Percentiles rank a stretch among this genome's conserved stretches.
Conservation (phyloP, 2,113 vertebrate genomes). For the Hippotragus niger region DNA sequence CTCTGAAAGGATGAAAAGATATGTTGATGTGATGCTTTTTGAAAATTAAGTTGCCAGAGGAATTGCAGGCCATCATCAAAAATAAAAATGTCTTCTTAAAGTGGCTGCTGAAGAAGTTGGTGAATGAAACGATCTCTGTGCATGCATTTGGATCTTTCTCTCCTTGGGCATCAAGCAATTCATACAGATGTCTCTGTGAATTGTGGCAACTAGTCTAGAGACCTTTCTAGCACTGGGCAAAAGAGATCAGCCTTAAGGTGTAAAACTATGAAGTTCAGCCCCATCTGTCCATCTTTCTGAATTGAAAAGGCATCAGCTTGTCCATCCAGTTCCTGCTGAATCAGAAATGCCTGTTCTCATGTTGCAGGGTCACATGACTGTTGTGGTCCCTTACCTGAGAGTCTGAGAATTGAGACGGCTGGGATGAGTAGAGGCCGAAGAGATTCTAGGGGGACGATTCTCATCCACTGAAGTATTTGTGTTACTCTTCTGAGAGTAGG, state of each 20-base stretch:
- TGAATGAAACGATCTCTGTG: neutral
- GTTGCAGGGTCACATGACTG: neutral
- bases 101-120: neutral
- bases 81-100: neutral
- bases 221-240: neutral
- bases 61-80: neutral
- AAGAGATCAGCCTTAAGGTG: neutral
- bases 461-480: neutral
- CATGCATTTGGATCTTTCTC: neutral
- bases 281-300: neutral
- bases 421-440: neutral
- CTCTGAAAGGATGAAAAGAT: neutral
- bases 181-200: neutral
- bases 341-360: neutral
- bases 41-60: neutral
- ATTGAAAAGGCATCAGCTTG: neutral
- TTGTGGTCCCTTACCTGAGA: neutral
- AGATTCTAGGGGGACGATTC: too few species aligned
- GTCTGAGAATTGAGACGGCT: neutral
- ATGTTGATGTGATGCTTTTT: neutral
- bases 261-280: neutral
- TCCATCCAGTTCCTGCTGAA: neutral
- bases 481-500: neutral
- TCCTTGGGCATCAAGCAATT: neutral
- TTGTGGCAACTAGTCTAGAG: neutral